Base-by-base conservation (phyloP, 2,888 invertebrate genomes). In the Andrena trimmerana region DNA sequence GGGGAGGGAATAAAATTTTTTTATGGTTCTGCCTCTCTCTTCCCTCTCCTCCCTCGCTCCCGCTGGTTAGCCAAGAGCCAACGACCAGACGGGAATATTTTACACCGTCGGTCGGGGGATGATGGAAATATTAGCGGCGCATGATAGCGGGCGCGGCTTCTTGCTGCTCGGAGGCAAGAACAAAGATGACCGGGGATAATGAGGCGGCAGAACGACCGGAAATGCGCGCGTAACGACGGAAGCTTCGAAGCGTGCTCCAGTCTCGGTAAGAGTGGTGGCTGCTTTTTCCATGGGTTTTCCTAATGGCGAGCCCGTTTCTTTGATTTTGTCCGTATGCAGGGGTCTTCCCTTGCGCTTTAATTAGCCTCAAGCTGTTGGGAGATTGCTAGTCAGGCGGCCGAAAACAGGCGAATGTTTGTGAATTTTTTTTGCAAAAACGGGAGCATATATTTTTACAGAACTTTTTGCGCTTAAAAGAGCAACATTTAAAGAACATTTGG, bases 121-220 rank as follows among this genome's bases (percentile, higher is more conserved):
- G 82, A 82, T 83, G 83, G 73, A 83, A 83, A 82, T 83, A 83
- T 83, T 82, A 82, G 72, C 67, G 74, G 82, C 52, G 67, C 59
- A 76, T 68, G 77, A 74, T 77, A 72, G 67, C 59, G 77, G 65
- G 59, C 42, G 54, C 68, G 33, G 70, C 52, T 76, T 76, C 83
- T 83, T 82, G 71, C 70, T 83, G 68, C 48, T 68, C 77, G 82
- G 29, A 57, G 16, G 66, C 77, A 82, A 71, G 83, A 81, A 83
- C 77, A 82, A 72, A 83, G 81, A 85, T 78, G 63, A 68, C 48
- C 74, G 59, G 59, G 85, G 62, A 76, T 81, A 83, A 77, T 81
- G 83, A 79, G 76, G 69, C 75, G 77, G 81, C 80, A 65, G 81
- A 80, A 80, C 67, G 57, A 36, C n/a, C 67, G 60, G 78, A 77